Base-by-base conservation (phyloP, 1,140 invertebrate species). In the Lordiphosa collinella region DNA sequence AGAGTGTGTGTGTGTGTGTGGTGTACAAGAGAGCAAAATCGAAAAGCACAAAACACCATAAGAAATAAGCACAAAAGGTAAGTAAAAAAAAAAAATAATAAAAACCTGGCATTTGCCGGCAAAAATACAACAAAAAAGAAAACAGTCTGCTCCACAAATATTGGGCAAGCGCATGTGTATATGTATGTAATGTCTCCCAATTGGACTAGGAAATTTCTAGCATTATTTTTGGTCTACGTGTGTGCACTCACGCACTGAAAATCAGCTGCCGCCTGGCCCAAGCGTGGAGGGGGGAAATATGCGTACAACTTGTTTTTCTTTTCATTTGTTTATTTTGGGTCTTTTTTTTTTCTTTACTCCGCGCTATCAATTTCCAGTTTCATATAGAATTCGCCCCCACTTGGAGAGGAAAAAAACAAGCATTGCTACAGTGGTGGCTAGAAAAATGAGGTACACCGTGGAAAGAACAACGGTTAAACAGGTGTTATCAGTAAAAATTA, bases 201-300 rank as follows among this genome's bases (percentile, higher is more conserved):
- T 58, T 55, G 52, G 65, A 56, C 55, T 59, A 50, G 12, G 29
- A 59, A 53, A 54, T 35, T 50, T 47, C 29, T 52, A 9, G 36
- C 14, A 31, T 66, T 62, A 12, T 22, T 31, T 32, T n/a, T 54
- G 78, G 76, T 41, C 44, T 85, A 84, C 79, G 79, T 84, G 79
- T 63, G 64, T 49, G 53, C 72, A 78, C 76, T 16, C 22, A 25
- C 22, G 22, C 22, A 25, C 22, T 7, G 4, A 63, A 67, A 54
- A 53, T 64, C 55, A 60, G 32, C 22, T 34, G 40, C 2, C 16
- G 31, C 32, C 49, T 10, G 43, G 41, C 3, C 5, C 2, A 25
- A 5, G 4, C 2, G 34, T n/a, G 46, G 46, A 18, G 5, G 8
- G 13, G 36, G 3, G n/a, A 12, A 18, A 52, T 63, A 55, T 64